Base-by-base conservation (phyloP, 2,113 vertebrate species). In the Anthoscopus minutus region DNA sequence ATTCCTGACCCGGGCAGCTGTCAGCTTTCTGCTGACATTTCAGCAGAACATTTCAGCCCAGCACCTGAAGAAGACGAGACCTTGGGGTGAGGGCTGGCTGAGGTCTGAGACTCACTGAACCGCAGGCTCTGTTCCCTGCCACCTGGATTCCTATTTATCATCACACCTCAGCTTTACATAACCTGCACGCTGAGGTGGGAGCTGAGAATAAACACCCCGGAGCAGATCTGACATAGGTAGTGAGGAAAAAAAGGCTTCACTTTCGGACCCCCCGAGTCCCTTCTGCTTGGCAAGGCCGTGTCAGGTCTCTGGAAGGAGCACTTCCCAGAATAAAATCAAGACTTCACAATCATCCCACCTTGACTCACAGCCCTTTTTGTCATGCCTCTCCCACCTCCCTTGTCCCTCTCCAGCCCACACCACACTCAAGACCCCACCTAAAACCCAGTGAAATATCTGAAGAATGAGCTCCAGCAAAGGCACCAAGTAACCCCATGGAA, bases 241-340 rank as follows among this genome's bases (percentile, higher is more conserved):
- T 18, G 65, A 42, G 56, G n/a, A n/a, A n/a, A 47, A 33, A 81
- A 27, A 44, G 35, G 17, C 22, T 70, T 67, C 3, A 0, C 40
- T 92, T 83, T 62, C 1, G 0, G 25, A 48, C 25, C 40, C 16
- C 2, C 3, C 0, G 0, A 4, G 42, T 38, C 27, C 42, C 15
- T 73, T 28, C 31, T 80, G 27, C 38, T 78, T 44, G 30, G 1
- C 40, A 24, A 4, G 31, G 67, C 18, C 0, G 0, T 13, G 11
- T 5, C 4, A 0, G 7, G 25, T 37, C 16, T 33, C 35, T 51
- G 37, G 19, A 56, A 65, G 31, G 18, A 91, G 11, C 15, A 17
- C 5, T 56, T 25, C 25, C 40, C 25, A 62, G 5, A 83, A 20
- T 37, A 31, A 1, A 15, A 60, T 23, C 35, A 53, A n/a, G 33